These are phyloP conservation scores for Argyresthia goedartella DNA, from an alignment of 2,888 invertebrate genomes.

Conservation along the genomic window DNA sequence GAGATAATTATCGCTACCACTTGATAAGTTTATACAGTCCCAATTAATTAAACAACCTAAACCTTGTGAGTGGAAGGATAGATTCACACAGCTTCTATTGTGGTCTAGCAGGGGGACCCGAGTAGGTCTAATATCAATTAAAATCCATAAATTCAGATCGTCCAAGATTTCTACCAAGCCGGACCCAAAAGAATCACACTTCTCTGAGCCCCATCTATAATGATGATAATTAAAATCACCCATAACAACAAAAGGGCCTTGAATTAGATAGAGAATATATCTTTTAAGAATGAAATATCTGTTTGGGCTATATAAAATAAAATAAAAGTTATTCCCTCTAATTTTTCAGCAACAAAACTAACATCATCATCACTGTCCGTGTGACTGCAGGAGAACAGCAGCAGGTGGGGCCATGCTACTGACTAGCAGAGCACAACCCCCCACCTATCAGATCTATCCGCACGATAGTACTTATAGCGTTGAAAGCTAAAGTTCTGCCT, in stretches of 20 bases:
- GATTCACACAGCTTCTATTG: slow-evolving; percentile 2
- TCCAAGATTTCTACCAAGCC: slow-evolving; percentile 3
- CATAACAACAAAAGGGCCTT: slow-evolving; percentile 1
- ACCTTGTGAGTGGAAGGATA: slow-evolving; percentile 1
- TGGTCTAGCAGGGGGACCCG: neutral
- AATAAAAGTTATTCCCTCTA: slow-evolving; percentile 1
- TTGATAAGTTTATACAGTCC: neutral
- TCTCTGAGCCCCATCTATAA: neutral
- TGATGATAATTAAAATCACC: slow-evolving; percentile 4
- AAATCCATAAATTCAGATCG: slow-evolving; percentile 4
- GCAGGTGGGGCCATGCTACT: neutral
- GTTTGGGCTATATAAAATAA: slow-evolving; percentile 4
- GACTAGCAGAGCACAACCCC: neutral
- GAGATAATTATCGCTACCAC: slow-evolving; percentile 8
- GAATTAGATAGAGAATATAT: neutral
- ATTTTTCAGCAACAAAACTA: slow-evolving; percentile 1
- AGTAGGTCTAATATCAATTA: slow-evolving; percentile 6
- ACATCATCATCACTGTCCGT: neutral
- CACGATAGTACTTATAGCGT: neutral
- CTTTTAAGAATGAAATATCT: neutral
- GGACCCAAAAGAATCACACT: slow-evolving; percentile 1
- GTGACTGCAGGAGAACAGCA: neutral
- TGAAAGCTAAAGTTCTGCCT: neutral
- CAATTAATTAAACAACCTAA: slow-evolving; percentile 1
- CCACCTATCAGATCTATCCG: neutral